phyloP scores from a whole-genome alignment of 2,888 invertebrate genomes.

The Troides helena region DNA sequence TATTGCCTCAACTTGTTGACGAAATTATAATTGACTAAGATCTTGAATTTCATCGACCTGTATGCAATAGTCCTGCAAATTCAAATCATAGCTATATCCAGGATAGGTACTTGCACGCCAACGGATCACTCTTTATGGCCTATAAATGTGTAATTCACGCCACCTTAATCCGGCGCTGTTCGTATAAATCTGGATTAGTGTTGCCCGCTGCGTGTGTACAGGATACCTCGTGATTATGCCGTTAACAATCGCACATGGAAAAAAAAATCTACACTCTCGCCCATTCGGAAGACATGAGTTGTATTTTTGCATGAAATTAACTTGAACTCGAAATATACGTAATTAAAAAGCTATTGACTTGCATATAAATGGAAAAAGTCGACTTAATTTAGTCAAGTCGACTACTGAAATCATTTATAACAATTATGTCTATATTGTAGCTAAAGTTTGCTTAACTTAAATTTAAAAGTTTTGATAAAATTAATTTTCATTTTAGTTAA shows the following conservation, averaged over 20 bases:
- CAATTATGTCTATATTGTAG: no score
- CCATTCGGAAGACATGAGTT: conserved; percentile 20
- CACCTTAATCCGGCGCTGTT: conserved; percentile 76
- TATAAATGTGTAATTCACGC: conserved; percentile 80
- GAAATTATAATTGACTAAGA: background rate
- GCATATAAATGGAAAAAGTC: background rate
- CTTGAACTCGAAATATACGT: conserved; percentile 1
- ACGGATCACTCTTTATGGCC: conserved; percentile 80
- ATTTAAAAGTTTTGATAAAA: no score
- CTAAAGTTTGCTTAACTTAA: no score
- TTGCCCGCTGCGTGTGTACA: conserved; percentile 69
- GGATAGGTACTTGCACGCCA: conserved; percentile 71
- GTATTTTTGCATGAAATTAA: conserved; percentile 12
- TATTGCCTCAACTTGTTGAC: background rate
- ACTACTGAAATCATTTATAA: background rate
- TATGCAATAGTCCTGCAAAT: conserved; percentile 43
- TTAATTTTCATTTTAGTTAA: no score
- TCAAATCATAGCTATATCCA: conserved; percentile 69
- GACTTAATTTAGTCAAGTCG: background rate
- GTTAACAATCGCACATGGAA: conserved; percentile 77
- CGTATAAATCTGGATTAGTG: conserved; percentile 78
- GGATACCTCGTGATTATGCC: conserved; percentile 73
- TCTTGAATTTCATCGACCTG: conserved; percentile 23
- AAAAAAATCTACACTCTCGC: conserved; percentile 59
- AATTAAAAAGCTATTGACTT: conserved; percentile 2